Conservation (phyloP, 2,113 vertebrate species). For the Pterocles gutturalis region DNA sequence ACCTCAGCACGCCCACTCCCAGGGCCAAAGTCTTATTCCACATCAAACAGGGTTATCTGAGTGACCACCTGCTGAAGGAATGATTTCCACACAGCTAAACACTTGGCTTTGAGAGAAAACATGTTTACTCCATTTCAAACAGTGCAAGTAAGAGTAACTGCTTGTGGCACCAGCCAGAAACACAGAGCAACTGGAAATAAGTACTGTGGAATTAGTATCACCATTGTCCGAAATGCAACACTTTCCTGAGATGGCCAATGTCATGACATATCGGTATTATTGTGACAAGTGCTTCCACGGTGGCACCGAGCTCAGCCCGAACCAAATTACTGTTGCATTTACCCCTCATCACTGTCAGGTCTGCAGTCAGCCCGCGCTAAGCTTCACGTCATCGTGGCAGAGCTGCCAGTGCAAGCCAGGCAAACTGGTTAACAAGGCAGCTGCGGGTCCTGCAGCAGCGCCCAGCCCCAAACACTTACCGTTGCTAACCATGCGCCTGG, state of each 20-base stretch:
- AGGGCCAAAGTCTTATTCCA: background rate
- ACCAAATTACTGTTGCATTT: background rate
- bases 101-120: background rate
- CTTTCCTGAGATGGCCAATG: rapidly evolving
- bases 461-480: constrained; percentile 76
- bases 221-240: background rate
- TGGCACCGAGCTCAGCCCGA: background rate
- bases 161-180: background rate
- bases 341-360: rapidly evolving
- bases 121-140: background rate
- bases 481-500: constrained; percentile 95
- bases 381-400: background rate
- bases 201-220: background rate
- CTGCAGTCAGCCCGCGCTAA: background rate
- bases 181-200: background rate
- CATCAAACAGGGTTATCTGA: background rate
- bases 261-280: background rate
- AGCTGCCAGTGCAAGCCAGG: no score
- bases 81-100: background rate
- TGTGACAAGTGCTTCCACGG: rapidly evolving
- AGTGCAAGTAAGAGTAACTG: background rate
- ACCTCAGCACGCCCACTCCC: background rate
- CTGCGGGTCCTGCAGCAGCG: background rate
- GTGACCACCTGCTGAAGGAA: background rate
- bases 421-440: no score